Evolutionary conservation across 2,888 invertebrate species (phyloP).

Genomic region (Athrips mouffetella): DNA sequence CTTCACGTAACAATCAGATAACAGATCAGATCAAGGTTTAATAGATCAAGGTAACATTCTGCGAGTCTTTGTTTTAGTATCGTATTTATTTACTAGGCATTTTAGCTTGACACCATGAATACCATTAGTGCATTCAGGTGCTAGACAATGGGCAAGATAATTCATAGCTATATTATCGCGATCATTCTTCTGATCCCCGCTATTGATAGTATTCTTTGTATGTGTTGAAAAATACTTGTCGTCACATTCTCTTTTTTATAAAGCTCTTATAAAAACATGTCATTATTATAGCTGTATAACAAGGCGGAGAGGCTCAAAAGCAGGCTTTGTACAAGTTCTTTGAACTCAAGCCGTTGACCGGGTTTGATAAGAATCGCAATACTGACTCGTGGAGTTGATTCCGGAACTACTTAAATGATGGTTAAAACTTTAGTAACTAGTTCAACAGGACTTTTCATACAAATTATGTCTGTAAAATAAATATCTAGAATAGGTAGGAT

Average conservation of each 20-base stretch:
- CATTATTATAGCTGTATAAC: neutral
- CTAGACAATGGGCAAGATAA: slow-evolving; percentile 2
- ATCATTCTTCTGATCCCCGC: neutral
- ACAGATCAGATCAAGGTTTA: slow-evolving; percentile 11
- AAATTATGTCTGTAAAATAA: too few species aligned
- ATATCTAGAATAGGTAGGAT: too few species aligned
- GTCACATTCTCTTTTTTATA: too few species aligned
- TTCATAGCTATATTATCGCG: neutral
- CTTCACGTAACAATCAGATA: slow-evolving; percentile 8
- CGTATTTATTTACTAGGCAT: neutral
- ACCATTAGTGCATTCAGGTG: neutral
- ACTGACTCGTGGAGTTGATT: neutral
- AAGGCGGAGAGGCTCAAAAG: neutral
- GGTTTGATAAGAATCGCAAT: slow-evolving; percentile 15
- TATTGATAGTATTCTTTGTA: neutral
- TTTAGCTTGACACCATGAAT: neutral
- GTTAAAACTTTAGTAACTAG: slow-evolving; percentile 2
- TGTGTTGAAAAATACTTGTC: too few species aligned
- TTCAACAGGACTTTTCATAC: too few species aligned
- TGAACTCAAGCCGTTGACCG: slow-evolving; percentile 15
- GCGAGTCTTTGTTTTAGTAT: slow-evolving; percentile 2
- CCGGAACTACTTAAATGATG: slow-evolving; percentile 8
- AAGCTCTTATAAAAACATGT: neutral
- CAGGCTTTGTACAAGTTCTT: slow-evolving; percentile 9
- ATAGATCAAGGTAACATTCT: slow-evolving; percentile 11